Percentiles rank a stretch among this genome's conserved stretches.
Conservation (phyloP, 2,888 invertebrate genomes). For the Diplolepis rosae region DNA sequence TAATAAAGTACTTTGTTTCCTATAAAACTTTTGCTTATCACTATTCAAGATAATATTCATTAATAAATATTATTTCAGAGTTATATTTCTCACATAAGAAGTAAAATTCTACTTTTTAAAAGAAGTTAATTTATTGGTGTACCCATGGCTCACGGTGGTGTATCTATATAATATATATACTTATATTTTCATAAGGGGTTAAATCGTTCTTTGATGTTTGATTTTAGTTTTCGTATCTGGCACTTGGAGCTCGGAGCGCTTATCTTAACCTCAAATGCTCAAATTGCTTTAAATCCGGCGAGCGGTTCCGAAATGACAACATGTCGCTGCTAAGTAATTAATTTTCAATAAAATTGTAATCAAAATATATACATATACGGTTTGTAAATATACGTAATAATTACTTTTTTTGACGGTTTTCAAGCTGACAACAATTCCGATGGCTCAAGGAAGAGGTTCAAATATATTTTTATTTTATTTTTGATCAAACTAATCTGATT, state of each 20-base stretch:
- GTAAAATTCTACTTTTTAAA: too few relatives aligned
- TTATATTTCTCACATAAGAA: too few relatives aligned
- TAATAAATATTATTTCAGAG: neutral
- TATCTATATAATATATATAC: too few relatives aligned
- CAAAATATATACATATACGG: neutral
- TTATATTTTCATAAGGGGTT: too few relatives aligned
- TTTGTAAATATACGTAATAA: neutral
- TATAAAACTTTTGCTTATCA: neutral
- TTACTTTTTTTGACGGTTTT: neutral
- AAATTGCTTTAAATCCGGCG: neutral
- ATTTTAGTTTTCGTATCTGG: too few relatives aligned
- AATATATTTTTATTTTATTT: neutral
- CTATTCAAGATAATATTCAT: neutral
- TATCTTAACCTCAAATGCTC: too few relatives aligned
- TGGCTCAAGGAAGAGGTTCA: conserved; percentile 1
- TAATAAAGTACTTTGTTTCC: conserved; percentile 2
- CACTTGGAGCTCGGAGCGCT: too few relatives aligned
- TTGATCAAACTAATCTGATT: neutral
- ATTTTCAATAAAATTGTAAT: neutral
- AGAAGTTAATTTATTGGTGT: too few relatives aligned
- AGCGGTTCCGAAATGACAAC: neutral
- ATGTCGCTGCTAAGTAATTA: neutral
- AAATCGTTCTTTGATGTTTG: too few relatives aligned
- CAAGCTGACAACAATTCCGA: neutral
- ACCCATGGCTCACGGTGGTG: too few relatives aligned